These are phyloP conservation scores for Gallinago nigripennis DNA, from an alignment of 2,797 vertebrate genomes.

Conservation along the genomic window DNA sequence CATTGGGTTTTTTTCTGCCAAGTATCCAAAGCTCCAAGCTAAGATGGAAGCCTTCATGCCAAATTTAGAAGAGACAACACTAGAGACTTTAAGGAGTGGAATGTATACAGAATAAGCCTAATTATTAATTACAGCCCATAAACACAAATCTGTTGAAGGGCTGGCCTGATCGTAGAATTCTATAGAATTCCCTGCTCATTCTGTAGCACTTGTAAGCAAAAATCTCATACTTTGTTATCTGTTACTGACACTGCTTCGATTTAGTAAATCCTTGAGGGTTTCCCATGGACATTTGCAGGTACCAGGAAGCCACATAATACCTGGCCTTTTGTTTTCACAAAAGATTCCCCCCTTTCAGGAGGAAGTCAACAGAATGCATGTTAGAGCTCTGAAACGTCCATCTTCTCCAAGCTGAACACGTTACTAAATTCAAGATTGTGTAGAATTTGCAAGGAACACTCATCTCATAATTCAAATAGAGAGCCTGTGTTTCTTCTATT, in stretches of 20 bases:
- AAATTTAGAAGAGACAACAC: neutral
- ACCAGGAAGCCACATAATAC: neutral
- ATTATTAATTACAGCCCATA: neutral
- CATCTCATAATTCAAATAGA: neutral
- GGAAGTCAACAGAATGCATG: neutral
- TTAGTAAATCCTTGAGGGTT: neutral
- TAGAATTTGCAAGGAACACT: neutral
- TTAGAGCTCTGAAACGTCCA: neutral
- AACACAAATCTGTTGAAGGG: neutral
- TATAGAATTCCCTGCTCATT: neutral
- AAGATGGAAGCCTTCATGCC: neutral
- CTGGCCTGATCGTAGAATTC: accelerated
- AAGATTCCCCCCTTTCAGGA: neutral
- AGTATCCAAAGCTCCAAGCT: neutral
- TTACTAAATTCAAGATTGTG: neutral
- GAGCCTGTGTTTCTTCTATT: neutral
- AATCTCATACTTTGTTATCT: accelerated
- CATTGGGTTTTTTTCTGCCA: neutral
- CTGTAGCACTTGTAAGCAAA: neutral
- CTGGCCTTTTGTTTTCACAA: neutral
- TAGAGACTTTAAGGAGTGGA: neutral
- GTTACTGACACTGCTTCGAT: neutral
- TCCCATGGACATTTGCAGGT: neutral
- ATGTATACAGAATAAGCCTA: neutral
- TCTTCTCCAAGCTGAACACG: neutral